Evolutionary conservation across 2,113 vertebrate species (phyloP).

Genomic region (Dendrocopos noguchii): DNA sequence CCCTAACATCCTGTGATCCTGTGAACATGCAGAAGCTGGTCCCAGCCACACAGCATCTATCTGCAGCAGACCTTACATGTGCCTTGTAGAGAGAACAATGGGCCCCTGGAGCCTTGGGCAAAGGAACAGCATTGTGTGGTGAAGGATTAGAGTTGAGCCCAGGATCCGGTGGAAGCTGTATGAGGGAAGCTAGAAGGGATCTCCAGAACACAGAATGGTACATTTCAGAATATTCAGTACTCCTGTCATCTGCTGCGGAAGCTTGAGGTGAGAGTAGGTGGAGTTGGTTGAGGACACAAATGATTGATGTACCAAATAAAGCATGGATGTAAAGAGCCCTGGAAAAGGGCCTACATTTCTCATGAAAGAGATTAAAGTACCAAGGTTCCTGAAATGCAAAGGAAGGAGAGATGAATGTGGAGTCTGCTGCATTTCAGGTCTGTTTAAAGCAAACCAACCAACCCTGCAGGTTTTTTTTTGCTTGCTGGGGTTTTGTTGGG

Average conservation of each 20-base stretch:
- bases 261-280: background rate
- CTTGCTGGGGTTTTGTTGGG: background rate
- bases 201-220: rapidly evolving
- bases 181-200: no score
- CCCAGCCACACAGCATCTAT: background rate
- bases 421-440: background rate
- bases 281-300: background rate
- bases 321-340: background rate
- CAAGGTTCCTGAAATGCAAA: background rate
- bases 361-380: background rate
- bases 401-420: no score
- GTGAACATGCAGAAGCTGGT: background rate
- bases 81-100: background rate
- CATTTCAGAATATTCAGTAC: background rate
- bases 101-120: background rate
- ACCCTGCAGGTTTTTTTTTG: no score
- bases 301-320: background rate
- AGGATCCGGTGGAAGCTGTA: background rate
- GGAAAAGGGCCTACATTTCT: background rate
- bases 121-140: rapidly evolving
- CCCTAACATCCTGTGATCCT: no score
- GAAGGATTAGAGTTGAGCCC: background rate
- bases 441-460: background rate
- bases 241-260: background rate
- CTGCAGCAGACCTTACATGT: background rate